Evolutionary conservation across 2,113 vertebrate species (phyloP).

Genomic region (Odocoileus virginianus): DNA sequence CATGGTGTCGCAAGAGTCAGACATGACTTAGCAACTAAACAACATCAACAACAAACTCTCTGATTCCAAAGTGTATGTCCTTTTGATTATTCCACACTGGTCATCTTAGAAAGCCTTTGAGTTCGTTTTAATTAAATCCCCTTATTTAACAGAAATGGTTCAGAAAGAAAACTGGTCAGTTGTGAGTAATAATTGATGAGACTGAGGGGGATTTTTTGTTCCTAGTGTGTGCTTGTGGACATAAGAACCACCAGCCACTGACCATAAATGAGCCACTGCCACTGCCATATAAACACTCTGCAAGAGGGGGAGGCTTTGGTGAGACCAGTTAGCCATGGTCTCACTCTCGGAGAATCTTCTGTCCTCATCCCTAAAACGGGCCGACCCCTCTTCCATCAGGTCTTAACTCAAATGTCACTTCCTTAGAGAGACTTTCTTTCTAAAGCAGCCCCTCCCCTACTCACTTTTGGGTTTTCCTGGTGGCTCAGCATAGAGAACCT

Average conservation of each 20-base stretch:
- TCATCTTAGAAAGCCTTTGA: background rate
- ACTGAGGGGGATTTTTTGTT: background rate
- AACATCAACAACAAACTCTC: background rate
- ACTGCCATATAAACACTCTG: background rate
- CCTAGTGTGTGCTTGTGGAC: background rate
- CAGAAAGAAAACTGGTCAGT: background rate
- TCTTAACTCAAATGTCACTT: background rate
- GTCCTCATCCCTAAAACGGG: background rate
- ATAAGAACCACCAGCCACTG: background rate
- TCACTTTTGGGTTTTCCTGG: background rate
- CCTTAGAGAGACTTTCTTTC: background rate
- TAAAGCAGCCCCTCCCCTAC: background rate
- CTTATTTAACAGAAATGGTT: background rate
- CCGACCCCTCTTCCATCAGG: background rate
- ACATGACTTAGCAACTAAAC: background rate
- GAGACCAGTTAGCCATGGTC: background rate
- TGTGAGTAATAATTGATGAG: background rate
- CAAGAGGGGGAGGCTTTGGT: background rate
- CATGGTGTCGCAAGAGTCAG: background rate
- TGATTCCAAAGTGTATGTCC: background rate
- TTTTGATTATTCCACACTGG: background rate
- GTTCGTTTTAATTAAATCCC: conserved; percentile 2
- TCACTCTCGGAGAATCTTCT: background rate
- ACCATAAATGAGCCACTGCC: background rate
- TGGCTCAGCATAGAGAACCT: background rate